Evolutionary conservation across 30 jellyfish, hydroid and myxozoan species (phyloP), one percentile per base, ranked within the genome.

Genomic region (Aurelia sp.): DNA sequence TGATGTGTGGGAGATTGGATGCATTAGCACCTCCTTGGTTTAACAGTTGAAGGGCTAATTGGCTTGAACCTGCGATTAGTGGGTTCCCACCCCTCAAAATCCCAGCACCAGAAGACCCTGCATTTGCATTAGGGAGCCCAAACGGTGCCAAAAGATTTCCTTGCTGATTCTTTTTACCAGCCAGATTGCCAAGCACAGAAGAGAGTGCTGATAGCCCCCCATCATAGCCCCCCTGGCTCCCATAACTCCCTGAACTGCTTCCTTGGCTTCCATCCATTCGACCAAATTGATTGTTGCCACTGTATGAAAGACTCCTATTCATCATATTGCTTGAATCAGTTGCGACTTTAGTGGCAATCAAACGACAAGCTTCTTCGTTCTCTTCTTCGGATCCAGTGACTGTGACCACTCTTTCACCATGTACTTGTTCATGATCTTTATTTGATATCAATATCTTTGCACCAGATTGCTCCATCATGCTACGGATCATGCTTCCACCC

Each of bases 321-420:
- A 64, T 71, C 99, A 95, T 95, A 77, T 95, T 95, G 53, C 96
- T 97, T 18, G 97, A 89, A 66, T 95, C 99, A 8, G 91, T 75
- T 7, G 98, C 97, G 20, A 95, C 88, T 59, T 89, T 95, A 18
- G 71, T 81, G 71, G 86, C 71, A 51, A 95, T 85, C 73, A 83
- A 87, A 15, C 96, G 78, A 58, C 98, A 90, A 7, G 98, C 99
- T 30, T 89, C 99, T 71, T 90, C 94, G 27, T 90, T 87, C 73
- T 89, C 96, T 19, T 89, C 98, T 13, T 82, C 60, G 13, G 97
- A 71, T 16, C 99, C 99, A 79, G 90, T 82, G 19, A 95, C 76
- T 0, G 97, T 95, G 76, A 95, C 96, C 31, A 95, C 86, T 51
- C 99, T 89, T 61, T 95, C 99, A 11, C 99, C 99, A 27, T 82